Base-by-base conservation (phyloP, 2,888 invertebrate species). In the Mayetiola destructor region DNA sequence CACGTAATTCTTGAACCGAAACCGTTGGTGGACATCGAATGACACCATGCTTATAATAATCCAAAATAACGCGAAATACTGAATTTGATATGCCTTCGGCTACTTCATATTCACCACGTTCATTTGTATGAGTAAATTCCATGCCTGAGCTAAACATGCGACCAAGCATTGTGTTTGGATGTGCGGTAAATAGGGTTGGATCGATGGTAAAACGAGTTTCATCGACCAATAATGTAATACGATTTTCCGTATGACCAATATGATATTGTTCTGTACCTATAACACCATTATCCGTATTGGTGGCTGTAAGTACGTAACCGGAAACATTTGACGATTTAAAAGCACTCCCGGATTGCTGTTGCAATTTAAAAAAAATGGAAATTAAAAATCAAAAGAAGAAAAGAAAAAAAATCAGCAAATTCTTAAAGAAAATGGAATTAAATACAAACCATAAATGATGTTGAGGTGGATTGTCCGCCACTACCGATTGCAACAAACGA, bases 131-230 rank as follows among this genome's bases (percentile, higher is more conserved):
- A 0, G 91, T 89, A 71, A 94, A 91, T 65, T 88, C 94, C 62
- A 86, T 76, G 60, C 91, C 90, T 12, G 90, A 88, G 68, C 91
- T 90, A 66, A 96, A 96, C 96, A 96, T 96, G 64, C 94, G 82
- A n/a, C 97, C 99, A 32, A 99, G 76, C 96, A 99, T 96, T 0
- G 99, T 99, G 69, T 97, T 95, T 0, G 97, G 95, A 73, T 96
- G 91, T 2, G 90, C 88, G 10, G 89, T 87, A 67, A 99, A 91
- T 60, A 96, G 78, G 2, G 89, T 84, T 6, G 92, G 90, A 71
- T 96, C 95, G 21, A 96, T 85, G 52, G 96, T 85, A 70, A 94
- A 94, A 61, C 93, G 77, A 0, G 95, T 95, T 66, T 90, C 92
- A 68, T 99, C 97, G 14, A 99, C 97, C n/a, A 97, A 85, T 55